Evolutionary conservation across 1,140 invertebrate genomes (phyloP), one percentile per base, ranked within the genome.

Genomic region (Drosophila serrata): DNA sequence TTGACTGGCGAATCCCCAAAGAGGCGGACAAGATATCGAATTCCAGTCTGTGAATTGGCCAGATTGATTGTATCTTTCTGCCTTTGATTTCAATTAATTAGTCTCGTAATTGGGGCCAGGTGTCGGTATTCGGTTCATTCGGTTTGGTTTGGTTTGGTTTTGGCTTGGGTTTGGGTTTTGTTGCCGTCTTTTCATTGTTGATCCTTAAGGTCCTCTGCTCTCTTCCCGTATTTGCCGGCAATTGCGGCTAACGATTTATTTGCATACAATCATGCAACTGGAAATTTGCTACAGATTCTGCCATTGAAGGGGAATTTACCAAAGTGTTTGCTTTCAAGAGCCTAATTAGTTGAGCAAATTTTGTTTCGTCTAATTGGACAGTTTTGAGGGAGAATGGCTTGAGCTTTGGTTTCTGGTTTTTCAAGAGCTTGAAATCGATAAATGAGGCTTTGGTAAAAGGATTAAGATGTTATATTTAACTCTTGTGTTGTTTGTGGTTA

Each of bases 291-390:
- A 35, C 78, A 45, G 33, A 62, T 49, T 56, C 33, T 37, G 46
- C 62, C 53, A 19, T 8, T 53, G 43, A 42, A 43, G 15, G 40
- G 57, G 55, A 19, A 19, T 70, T 70, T 65, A 19, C 43, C 40
- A n/a, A 24, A 64, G 67, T 70, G 58, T 75, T 75, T 70, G 46
- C 39, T 27, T 56, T 48, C 45, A 46, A 59, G 39, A 60, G 63
- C 59, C 79, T 88, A 86, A 86, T 86, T 86, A 82, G 67, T 82
- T 87, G 69, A 42, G 57, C 79, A 87, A 82, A 79, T 65, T 69
- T 64, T 46, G 27, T 46, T 61, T 61, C 48, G 61, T 55, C 39
- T 53, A 57, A 58, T 78, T 61, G 69, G 51, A 11, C 31, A 29
- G 48, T 40, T 29, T 35, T n/a, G 24, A 7, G 17, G 15, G 11